Evolutionary conservation across 2,888 invertebrate genomes (phyloP).

Genomic region (Cheilosia grossa): DNA sequence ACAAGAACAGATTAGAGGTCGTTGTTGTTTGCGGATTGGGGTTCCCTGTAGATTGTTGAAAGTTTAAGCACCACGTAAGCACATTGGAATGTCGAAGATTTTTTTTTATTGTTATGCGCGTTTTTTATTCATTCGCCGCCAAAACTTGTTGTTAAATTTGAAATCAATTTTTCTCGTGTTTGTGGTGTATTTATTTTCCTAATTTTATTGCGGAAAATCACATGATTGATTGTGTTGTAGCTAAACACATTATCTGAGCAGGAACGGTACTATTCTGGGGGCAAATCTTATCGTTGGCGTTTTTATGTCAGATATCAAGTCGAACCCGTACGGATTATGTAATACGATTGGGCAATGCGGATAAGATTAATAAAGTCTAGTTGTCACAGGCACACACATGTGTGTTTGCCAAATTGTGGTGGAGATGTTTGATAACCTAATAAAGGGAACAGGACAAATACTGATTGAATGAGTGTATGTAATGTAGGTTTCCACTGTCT

Average conservation of each 20-base stretch:
- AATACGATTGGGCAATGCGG: slow-evolving; percentile 66
- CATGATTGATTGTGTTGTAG: not conserved
- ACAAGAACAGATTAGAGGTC: slow-evolving; percentile 63
- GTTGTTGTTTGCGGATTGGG: slow-evolving; percentile 56
- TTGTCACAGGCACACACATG: slow-evolving; percentile 46
- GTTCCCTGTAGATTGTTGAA: slow-evolving; percentile 60
- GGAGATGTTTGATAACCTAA: slow-evolving; percentile 34
- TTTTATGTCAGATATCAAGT: slow-evolving; percentile 45
- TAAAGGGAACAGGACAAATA: slow-evolving; percentile 28
- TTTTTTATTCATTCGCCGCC: slow-evolving; percentile 56
- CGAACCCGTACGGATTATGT: slow-evolving; percentile 34
- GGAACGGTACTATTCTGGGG: slow-evolving; percentile 15
- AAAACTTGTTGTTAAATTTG: slow-evolving; percentile 49
- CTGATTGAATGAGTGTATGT: slow-evolving; percentile 9
- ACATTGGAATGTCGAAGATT: slow-evolving; percentile 43
- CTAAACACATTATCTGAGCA: slow-evolving; percentile 30
- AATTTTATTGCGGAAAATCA: slow-evolving; percentile 17
- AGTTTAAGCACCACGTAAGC: slow-evolving; percentile 72
- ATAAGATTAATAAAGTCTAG: slow-evolving; percentile 65
- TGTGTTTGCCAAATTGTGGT: slow-evolving; percentile 27
- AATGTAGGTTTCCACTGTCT: slow-evolving; percentile 10
- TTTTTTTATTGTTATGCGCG: slow-evolving; percentile 32
- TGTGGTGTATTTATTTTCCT: not conserved
- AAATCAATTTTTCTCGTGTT: slow-evolving; percentile 31
- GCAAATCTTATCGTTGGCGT: slow-evolving; percentile 59